These are phyloP conservation scores for Ophiodon elongatus DNA, from an alignment of 2,113 vertebrate species.

Conservation along the genomic window DNA sequence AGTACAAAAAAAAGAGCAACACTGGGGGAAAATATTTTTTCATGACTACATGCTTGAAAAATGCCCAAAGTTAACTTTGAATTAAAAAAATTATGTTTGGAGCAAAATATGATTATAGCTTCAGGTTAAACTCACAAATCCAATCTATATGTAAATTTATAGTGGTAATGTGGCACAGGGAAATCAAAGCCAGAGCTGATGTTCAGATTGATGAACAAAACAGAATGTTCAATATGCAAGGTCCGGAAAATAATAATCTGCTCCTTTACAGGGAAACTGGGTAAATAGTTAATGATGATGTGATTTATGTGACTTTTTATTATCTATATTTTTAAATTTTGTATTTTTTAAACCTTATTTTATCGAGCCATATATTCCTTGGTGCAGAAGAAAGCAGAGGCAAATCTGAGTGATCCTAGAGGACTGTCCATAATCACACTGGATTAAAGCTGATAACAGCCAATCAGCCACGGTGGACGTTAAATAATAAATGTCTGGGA, in stretches of 20 bases:
- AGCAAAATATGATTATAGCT: conserved; percentile 82
- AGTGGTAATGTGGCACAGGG: conserved; percentile 76
- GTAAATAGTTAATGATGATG: conserved; percentile 25
- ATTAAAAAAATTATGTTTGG: conserved; percentile 77
- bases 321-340: not conserved
- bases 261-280: conserved; percentile 32
- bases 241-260: conserved; percentile 62
- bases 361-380: not conserved
- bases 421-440: conserved; percentile 59
- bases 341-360: not conserved
- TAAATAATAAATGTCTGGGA: conserved; percentile 76
- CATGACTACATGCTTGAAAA: conserved; percentile 34
- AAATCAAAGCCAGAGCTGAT: conserved; percentile 81
- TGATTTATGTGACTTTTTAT: conserved; percentile 2
- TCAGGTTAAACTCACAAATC: conserved; percentile 84
- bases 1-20: not conserved
- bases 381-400: conserved; percentile 20
- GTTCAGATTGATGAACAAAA: conserved; percentile 80
- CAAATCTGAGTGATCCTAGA: conserved; percentile 27
- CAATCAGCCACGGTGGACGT: conserved; percentile 71
- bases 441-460: conserved; percentile 71
- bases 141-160: conserved; percentile 87
- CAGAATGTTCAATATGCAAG: conserved; percentile 48
- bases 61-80: conserved; percentile 60
- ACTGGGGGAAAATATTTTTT: not conserved